A percentile compares a stretch with the other conserved stretches of the same genome.
phyloP scores from a whole-genome alignment of 2,797 vertebrate species.

The Catostomus latipinnis region DNA sequence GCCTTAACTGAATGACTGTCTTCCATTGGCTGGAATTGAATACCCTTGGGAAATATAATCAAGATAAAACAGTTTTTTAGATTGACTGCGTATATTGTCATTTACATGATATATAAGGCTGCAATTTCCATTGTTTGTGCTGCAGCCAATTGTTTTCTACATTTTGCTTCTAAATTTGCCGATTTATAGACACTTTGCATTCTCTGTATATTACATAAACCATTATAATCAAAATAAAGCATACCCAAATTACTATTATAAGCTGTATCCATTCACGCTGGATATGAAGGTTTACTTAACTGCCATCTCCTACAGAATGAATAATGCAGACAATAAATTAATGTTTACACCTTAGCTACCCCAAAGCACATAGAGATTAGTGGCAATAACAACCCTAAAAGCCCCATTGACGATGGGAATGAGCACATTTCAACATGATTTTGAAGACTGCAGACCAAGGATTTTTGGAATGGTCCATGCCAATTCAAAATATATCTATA shows the following conservation, averaged over 20 bases:
- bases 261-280: background rate
- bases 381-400: too few species aligned
- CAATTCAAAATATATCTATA: too few species aligned
- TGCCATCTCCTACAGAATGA: background rate
- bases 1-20: background rate
- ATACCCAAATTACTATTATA: background rate
- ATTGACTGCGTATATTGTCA: background rate
- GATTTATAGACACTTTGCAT: background rate
- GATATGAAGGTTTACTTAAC: constrained; percentile 16
- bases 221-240: constrained; percentile 8
- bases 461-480: too few species aligned
- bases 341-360: background rate
- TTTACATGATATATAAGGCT: background rate
- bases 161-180: background rate
- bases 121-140: background rate
- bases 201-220: background rate
- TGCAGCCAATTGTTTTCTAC: too few species aligned
- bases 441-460: too few species aligned
- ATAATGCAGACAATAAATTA: constrained; percentile 27
- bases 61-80: background rate
- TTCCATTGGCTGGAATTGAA: constrained; percentile 12
- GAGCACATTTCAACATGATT: too few species aligned
- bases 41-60: constrained; percentile 11
- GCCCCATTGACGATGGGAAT: too few species aligned
- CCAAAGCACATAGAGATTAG: constrained; percentile 35